A percentile compares a stretch with the other conserved stretches of the same genome.
Evolutionary conservation across 1,140 invertebrate species (phyloP).

Genomic region (Trachymyrmex cornetzi): DNA sequence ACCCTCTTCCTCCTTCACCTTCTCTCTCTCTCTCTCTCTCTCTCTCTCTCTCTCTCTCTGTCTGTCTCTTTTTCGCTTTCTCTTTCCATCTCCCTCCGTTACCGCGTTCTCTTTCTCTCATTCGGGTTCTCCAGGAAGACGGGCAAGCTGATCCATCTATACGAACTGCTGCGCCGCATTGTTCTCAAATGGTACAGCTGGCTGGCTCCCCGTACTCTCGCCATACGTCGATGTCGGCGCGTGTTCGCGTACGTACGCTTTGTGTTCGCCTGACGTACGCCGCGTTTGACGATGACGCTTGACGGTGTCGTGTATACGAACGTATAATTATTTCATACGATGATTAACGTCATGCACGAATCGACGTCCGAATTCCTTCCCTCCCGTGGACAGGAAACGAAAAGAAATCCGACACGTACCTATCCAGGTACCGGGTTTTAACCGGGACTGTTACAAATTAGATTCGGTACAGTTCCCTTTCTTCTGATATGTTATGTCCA

Average conservation of each 20-base stretch:
- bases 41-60: neutral
- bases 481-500: constrained; percentile 31
- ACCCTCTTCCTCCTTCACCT: neutral
- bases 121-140: constrained; percentile 56
- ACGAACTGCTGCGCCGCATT: constrained; percentile 71
- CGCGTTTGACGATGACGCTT: constrained; percentile 53
- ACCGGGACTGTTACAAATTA: constrained; percentile 27
- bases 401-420: neutral
- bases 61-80: constrained; percentile 1
- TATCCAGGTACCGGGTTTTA: neutral
- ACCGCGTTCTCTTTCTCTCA: constrained; percentile 19
- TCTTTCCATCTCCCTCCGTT: neutral
- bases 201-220: constrained; percentile 59
- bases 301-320: neutral
- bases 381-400: neutral
- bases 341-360: constrained; percentile 9
- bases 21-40: neutral
- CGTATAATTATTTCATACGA: constrained; percentile 44
- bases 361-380: neutral
- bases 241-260: constrained; percentile 67
- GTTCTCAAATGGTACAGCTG: constrained; percentile 72
- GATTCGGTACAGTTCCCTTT: constrained; percentile 3
- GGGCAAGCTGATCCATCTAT: constrained; percentile 68
- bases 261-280: constrained; percentile 42
- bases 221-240: constrained; percentile 48